Evolutionary conservation across 53 echinoderm and acorn worm genomes (phyloP).

Genomic region (Hippasteria phrygiana): DNA sequence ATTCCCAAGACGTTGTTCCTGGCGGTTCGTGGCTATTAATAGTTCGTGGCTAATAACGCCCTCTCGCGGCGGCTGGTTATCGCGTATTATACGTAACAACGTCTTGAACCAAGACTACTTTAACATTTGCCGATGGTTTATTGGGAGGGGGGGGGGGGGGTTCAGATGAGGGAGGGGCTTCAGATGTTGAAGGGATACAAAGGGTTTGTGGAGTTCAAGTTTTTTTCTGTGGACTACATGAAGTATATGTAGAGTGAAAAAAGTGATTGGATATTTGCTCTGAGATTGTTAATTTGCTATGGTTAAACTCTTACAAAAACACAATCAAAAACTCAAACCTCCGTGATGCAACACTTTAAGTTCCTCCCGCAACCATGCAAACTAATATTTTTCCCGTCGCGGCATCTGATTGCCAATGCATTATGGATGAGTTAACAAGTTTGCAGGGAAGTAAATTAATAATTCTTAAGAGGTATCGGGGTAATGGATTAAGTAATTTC

Average conservation of each 20-base stretch:
- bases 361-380: neutral
- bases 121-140: neutral
- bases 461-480: neutral
- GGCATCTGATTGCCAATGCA: neutral
- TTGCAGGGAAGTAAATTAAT: constrained; percentile 29
- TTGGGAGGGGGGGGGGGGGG: neutral
- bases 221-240: too few species aligned
- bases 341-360: neutral
- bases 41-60: too few species aligned
- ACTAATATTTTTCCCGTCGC: neutral
- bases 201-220: too few species aligned
- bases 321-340: neutral
- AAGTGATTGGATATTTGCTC: too few species aligned
- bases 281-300: too few species aligned
- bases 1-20: too few species aligned
- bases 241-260: too few species aligned
- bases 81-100: too few species aligned
- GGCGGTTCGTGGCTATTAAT: too few species aligned
- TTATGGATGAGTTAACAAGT: constrained; percentile 35
- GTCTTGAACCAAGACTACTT: neutral
- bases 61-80: too few species aligned
- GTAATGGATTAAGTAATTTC: neutral
- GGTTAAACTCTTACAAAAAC: too few species aligned
- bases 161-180: neutral
- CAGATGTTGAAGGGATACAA: too few species aligned